A percentile compares a stretch with the other conserved stretches of the same genome.
Conservation (phyloP, 1,140 invertebrate species). For the Phymastichus coffea region DNA sequence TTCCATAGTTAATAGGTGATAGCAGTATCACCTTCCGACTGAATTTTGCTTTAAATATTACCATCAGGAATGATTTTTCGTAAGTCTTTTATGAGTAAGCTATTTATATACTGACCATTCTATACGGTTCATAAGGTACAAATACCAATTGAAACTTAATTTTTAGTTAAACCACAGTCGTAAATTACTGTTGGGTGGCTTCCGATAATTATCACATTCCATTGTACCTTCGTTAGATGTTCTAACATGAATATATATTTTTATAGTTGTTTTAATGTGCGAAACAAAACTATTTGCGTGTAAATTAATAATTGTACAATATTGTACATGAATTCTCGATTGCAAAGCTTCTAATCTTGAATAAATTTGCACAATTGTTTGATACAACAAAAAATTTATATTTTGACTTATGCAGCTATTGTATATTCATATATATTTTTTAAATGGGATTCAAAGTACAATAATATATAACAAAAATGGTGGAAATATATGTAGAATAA, state of each 20-base stretch:
- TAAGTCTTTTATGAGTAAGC: neutral
- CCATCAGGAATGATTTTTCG: neutral
- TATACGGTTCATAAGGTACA: no score
- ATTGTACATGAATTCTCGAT: conserved; percentile 3
- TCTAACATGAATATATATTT: conserved; percentile 26
- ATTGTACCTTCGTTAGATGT: conserved; percentile 24
- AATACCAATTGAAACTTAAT: neutral
- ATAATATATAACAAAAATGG: neutral
- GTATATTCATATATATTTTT: conserved; percentile 8
- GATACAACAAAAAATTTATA: conserved; percentile 16
- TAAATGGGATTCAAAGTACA: conserved; percentile 3
- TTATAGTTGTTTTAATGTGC: conserved; percentile 23
- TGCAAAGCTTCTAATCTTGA: no score
- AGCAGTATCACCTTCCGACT: conserved; percentile 1
- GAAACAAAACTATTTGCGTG: neutral
- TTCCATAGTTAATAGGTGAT: neutral
- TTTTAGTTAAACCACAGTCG: conserved; percentile 1
- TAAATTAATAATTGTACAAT: conserved; percentile 11
- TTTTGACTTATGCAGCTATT: conserved; percentile 1
- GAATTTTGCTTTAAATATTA: conserved; percentile 4
- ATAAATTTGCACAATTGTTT: no score
- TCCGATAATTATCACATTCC: conserved; percentile 28
- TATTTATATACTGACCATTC: neutral
- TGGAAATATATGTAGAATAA: neutral
- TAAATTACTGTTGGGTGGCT: no score